Evolutionary conservation across 1,140 invertebrate genomes (phyloP).

Genomic region (Nephila pilipes): DNA sequence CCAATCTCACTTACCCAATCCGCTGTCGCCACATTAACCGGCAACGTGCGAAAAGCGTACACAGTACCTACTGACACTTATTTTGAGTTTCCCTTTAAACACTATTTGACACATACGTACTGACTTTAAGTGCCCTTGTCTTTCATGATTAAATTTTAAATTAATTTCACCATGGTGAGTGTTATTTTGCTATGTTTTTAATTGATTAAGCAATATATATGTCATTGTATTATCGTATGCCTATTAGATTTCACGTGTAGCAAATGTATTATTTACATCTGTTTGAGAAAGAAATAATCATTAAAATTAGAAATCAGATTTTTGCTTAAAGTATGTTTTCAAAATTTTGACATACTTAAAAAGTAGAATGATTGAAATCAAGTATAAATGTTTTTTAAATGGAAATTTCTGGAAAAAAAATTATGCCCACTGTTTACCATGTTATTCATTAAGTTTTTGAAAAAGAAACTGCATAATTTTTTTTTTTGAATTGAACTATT

Average conservation of each 20-base stretch:
- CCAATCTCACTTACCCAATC: slow-evolving; percentile 65
- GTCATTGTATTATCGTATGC: not conserved
- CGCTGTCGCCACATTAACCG: slow-evolving; percentile 75
- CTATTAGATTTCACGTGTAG: not conserved
- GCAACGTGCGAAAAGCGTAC: slow-evolving; percentile 73
- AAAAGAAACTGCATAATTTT: too few relatives aligned
- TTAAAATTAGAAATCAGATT: not conserved
- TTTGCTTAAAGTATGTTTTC: not conserved
- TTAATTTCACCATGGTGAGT: not conserved
- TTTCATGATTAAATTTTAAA: not conserved
- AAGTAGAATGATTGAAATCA: not conserved
- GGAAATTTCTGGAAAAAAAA: too few relatives aligned
- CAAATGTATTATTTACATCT: not conserved
- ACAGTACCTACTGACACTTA: slow-evolving; percentile 33
- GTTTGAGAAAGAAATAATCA: not conserved
- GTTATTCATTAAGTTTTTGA: too few relatives aligned
- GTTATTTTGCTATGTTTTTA: not conserved
- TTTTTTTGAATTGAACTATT: too few relatives aligned
- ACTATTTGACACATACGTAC: not conserved
- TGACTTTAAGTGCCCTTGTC: not conserved
- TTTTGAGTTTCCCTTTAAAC: not conserved
- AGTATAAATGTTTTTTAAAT: too few relatives aligned
- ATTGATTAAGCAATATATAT: too few relatives aligned
- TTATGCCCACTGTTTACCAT: too few relatives aligned
- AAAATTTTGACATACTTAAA: not conserved